These are phyloP conservation scores for Denticeps clupeoides DNA, from an alignment of 2,797 vertebrate species.

Conservation along the genomic window DNA sequence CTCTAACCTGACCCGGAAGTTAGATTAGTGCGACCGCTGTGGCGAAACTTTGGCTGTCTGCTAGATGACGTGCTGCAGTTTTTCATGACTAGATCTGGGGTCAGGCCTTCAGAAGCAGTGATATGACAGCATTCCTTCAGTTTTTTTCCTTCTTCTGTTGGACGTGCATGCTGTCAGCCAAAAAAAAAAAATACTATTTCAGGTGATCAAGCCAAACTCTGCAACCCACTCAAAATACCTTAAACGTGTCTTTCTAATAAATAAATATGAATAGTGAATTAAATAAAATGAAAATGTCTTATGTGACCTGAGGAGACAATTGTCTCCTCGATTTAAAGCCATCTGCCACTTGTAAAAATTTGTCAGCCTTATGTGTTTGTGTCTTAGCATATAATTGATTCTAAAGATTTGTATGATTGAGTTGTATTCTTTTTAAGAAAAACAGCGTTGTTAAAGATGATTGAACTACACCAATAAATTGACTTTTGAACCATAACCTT, in stretches of 20 bases:
- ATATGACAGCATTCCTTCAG: too few relatives aligned
- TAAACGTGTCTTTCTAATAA: constrained; percentile 10
- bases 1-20: too few relatives aligned
- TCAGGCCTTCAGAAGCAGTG: too few relatives aligned
- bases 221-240: constrained; percentile 37
- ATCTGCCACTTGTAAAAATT: constrained; percentile 56
- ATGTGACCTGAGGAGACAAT: constrained; percentile 45
- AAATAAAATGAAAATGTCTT: constrained; percentile 30
- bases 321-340: constrained; percentile 57
- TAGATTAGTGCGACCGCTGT: too few relatives aligned
- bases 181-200: too few relatives aligned
- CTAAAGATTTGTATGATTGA: constrained; percentile 59
- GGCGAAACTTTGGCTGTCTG: too few relatives aligned
- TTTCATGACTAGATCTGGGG: too few relatives aligned
- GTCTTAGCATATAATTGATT: constrained; percentile 59
- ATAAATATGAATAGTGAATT: constrained; percentile 11
- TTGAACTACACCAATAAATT: constrained; percentile 62
- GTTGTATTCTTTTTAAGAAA: constrained; percentile 62
- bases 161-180: constrained; percentile 26
- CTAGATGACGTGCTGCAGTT: too few relatives aligned
- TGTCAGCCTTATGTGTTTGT: constrained; percentile 63
- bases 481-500: constrained; percentile 38
- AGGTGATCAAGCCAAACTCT: constrained; percentile 32
- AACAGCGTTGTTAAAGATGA: constrained; percentile 58
- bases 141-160: too few relatives aligned